A percentile compares a stretch with the other conserved stretches of the same genome.
These are phyloP conservation scores for Chouioia cunea DNA, from an alignment of 2,888 invertebrate genomes.

Conservation along the genomic window DNA sequence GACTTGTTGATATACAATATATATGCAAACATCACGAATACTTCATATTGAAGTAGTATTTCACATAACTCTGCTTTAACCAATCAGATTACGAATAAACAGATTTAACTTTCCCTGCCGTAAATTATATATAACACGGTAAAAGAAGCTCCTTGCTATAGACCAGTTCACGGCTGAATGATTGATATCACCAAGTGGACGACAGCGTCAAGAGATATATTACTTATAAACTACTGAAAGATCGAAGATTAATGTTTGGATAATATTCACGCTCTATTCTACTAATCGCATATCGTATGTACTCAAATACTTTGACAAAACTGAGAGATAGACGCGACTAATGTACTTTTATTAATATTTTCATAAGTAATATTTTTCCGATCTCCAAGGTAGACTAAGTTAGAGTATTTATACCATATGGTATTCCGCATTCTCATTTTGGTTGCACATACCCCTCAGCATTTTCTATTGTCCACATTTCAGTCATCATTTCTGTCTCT, in stretches of 20 bases:
- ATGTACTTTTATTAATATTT: constrained; percentile 33
- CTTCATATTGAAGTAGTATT: too few relatives aligned
- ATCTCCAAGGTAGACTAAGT: constrained; percentile 49
- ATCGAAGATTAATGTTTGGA: constrained; percentile 30
- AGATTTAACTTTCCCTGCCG: too few relatives aligned
- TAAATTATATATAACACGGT: too few relatives aligned
- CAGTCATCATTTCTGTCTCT: too few relatives aligned
- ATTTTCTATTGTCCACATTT: too few relatives aligned
- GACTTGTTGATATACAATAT: too few relatives aligned
- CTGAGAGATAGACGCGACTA: constrained; percentile 22
- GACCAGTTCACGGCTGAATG: neutral
- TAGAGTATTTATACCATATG: constrained; percentile 49
- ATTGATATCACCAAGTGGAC: constrained; percentile 5
- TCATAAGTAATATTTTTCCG: constrained; percentile 53
- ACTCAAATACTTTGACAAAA: too few relatives aligned
- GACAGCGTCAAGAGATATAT: constrained; percentile 5
- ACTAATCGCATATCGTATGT: too few relatives aligned
- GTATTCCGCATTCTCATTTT: constrained; percentile 34
- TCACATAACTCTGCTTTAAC: too few relatives aligned
- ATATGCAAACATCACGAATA: too few relatives aligned
- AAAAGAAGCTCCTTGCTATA: neutral
- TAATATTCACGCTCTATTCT: constrained; percentile 8
- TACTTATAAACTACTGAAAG: constrained; percentile 25
- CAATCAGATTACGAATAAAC: too few relatives aligned
- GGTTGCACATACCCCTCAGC: too few relatives aligned